Evolutionary conservation across 2,888 invertebrate species (phyloP), one percentile per base, ranked within the genome.

Genomic region (Pammene aurita): DNA sequence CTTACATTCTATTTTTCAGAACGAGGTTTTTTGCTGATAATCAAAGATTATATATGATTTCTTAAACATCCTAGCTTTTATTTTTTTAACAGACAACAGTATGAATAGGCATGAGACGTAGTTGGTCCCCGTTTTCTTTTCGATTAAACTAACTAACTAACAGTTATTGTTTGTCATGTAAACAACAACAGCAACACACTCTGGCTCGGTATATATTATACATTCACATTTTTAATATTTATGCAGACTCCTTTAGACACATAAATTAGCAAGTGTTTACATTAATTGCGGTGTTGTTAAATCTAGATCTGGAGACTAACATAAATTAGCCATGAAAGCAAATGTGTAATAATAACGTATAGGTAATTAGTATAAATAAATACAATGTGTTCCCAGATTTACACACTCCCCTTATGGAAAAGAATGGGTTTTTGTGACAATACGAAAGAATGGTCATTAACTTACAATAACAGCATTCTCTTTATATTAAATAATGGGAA

Each of bases 381-480:
- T 10, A 50, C 50, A 16, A 50, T 52, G 52, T 57, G 13, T n/a
- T 42, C 42, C 38, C 18, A 42, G 57, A 56, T 56, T 38, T 16
- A 16, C 38, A 50, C 35, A 46, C 38, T 16, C 4, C 48, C n/a
- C 60, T 46, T 50, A 16, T 50, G 35, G 7, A 50, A 48, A 5
- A 50, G 7, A 14, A 46, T 60, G 60, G 38, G 48, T 11, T 34
- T 68, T 58, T 57, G 58, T 68, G 64, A 64, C 64, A 58, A 64
- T 58, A 58, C 64, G 64, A 52, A 64, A 64, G 38, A 57, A 64
- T 46, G 54, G 68, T 54, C 68, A 69, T 69, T 60, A 64, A 69
- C 58, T 64, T 64, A 64, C 64, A 64, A 69, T 64, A 69, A 69
- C 58, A 64, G 63, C 61, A 67, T 68, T 54, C 68, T 64, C 58